phyloP scores from a whole-genome alignment of 92 coral and sea anemone species.

The Pocillopora meandrina region DNA sequence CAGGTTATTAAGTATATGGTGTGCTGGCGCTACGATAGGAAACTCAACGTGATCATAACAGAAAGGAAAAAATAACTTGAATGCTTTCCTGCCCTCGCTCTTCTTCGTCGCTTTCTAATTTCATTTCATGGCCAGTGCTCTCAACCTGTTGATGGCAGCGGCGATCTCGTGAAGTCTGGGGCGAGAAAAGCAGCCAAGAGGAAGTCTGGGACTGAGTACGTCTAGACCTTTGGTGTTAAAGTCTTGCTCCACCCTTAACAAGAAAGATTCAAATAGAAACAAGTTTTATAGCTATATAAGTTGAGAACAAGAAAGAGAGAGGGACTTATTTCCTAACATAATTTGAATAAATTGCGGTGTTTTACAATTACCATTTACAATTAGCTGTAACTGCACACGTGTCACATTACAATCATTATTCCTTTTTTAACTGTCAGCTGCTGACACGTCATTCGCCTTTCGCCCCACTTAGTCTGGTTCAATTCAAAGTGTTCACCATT shows the following conservation, averaged over 20 bases:
- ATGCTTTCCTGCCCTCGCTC: not conserved
- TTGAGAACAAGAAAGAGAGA: not conserved
- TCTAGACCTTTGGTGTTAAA: slow-evolving; percentile 63
- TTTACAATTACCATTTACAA: too few species aligned
- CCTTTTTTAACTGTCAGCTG: too few species aligned
- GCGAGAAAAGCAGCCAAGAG: slow-evolving; percentile 62
- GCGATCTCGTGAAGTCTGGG: slow-evolving; percentile 70
- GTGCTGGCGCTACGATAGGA: not conserved
- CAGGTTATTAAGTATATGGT: not conserved
- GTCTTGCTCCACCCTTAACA: slow-evolving; percentile 58
- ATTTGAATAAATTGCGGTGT: too few species aligned
- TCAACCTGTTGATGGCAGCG: slow-evolving; percentile 67
- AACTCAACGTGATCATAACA: too few species aligned
- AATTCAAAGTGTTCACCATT: too few species aligned
- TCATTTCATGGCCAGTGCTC: slow-evolving; percentile 59
- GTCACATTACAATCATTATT: too few species aligned
- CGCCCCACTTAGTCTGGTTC: too few species aligned
- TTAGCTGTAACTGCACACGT: too few species aligned
- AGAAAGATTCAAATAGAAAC: not conserved
- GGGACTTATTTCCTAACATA: not conserved
- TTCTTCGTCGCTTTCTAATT: not conserved
- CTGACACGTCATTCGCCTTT: too few species aligned
- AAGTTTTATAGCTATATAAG: not conserved
- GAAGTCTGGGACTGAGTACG: slow-evolving; percentile 61
- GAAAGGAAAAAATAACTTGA: not conserved